Conservation (phyloP, 2,888 invertebrate species). For the Drosophila ustulata region DNA sequence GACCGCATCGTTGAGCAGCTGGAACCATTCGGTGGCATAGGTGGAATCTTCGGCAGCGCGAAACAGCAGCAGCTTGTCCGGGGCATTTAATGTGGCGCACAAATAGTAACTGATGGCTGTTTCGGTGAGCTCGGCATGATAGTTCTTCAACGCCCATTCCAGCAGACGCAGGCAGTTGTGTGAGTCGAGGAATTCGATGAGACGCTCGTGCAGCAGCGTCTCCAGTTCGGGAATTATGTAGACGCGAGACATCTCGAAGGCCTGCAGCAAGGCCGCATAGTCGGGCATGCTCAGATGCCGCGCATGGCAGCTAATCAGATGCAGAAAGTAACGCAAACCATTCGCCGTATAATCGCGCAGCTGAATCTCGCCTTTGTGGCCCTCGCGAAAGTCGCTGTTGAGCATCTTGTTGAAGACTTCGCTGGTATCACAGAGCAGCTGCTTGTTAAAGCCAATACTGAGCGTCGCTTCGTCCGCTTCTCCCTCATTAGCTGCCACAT, state of each 20-base stretch:
- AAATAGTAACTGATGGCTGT: conserved; percentile 84
- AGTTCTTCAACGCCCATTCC: conserved; percentile 84
- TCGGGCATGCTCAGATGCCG: conserved; percentile 65
- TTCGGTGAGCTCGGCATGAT: conserved; percentile 83
- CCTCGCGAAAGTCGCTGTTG: conserved; percentile 84
- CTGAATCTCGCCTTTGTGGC: conserved; percentile 83
- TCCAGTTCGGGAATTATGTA: conserved; percentile 84
- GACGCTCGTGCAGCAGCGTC: conserved; percentile 72
- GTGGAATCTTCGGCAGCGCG: conserved; percentile 83
- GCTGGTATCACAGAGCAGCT: conserved; percentile 82
- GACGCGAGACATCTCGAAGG: conserved; percentile 84
- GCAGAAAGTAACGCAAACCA: conserved; percentile 84
- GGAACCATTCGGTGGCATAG: conserved; percentile 84
- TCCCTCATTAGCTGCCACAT: not conserved
- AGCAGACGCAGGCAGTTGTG: conserved; percentile 82
- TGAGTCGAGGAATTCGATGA: conserved; percentile 78
- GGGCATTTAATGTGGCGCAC: conserved; percentile 75
- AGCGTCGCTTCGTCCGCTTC: conserved; percentile 35
- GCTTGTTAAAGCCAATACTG: conserved; percentile 80
- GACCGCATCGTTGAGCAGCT: conserved; percentile 84
- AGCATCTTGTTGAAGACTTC: conserved; percentile 85
- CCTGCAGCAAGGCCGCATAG: conserved; percentile 82
- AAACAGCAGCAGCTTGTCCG: conserved; percentile 82
- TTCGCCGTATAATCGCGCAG: conserved; percentile 81
- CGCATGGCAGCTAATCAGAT: conserved; percentile 79